These are phyloP conservation scores for Microtus ochrogaster DNA, from an alignment of 2,113 vertebrate genomes.

Conservation along the genomic window DNA sequence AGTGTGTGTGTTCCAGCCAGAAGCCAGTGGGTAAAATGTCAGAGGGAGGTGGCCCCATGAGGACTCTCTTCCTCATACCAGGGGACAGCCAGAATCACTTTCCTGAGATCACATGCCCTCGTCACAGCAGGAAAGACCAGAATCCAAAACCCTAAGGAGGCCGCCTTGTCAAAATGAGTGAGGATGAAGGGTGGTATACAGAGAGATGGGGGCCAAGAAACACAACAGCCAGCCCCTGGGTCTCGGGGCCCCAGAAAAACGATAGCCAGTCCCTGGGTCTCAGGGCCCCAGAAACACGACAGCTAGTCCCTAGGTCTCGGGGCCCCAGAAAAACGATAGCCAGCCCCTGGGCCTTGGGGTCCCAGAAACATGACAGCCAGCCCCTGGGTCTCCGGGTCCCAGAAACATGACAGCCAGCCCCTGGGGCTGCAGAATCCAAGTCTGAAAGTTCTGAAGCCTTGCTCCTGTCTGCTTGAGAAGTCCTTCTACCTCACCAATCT, in stretches of 20 bases:
- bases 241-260: neutral
- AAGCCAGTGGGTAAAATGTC: neutral
- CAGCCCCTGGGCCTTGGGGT: neutral
- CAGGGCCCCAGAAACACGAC: no score
- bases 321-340: neutral
- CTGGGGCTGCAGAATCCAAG: neutral
- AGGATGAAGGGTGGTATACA: neutral
- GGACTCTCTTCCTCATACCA: neutral
- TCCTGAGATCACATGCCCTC: neutral
- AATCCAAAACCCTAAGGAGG: neutral
- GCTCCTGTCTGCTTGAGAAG: neutral
- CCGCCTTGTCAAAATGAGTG: neutral
- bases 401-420: neutral
- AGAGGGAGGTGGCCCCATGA: neutral
- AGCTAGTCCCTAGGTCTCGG: neutral
- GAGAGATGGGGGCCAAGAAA: neutral
- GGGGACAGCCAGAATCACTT: neutral
- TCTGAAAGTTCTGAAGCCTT: neutral
- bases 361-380: no score
- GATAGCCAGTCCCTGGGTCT: neutral
- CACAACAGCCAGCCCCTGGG: no score
- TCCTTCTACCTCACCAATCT: neutral
- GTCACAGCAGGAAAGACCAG: neutral
- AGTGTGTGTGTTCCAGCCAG: neutral
- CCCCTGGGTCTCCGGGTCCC: neutral